Evolutionary conservation across 2,888 invertebrate species (phyloP), one percentile per base, ranked within the genome.

Genomic region (Drosophila parthenogenetica): DNA sequence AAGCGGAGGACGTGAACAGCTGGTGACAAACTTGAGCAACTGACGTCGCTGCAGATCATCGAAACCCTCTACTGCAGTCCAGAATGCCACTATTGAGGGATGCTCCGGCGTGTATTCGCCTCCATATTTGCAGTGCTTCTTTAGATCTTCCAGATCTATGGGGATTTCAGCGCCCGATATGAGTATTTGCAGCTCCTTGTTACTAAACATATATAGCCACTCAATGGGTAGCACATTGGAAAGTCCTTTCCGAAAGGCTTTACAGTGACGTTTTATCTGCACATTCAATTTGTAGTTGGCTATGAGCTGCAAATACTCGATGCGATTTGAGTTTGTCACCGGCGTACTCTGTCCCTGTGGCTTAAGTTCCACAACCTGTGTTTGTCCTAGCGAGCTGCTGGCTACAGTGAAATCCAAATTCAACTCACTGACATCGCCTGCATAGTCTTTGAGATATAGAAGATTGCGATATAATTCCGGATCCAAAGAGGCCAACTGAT

Each of bases 11-110:
- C 99, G 93, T 0, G 99, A 99, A 91, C 99, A 99, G 91, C 98
- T 98, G 2, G 99, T 99, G 43, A 99, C 99, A 93, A 99, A 99
- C 93, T 98, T 98, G 8, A 99, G 93, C 57, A 99, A 93, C 90
- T 97, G 96, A 67, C 98, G 94, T 71, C 96, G 95, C 92, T 98
- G 97, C 58, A 94, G 93, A 91, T 98, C 97, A 55, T 95, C 95
- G 91, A 99, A 98, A 48, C 94, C 94, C 60, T 95, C 94, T 8
- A 99, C 94, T 40, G 97, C 97, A 80, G 95, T 94, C 99, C 99
- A 99, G 93, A 99, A 99, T 62, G 94, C 93, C 70, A 94, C 90
- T 70, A 99, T 97, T 0, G 97, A 98, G 2, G 95, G 96, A 93
- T 98, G 98, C 53, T 96, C 95, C 11, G 94, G 93, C 11, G 95